Conservation (phyloP, 2,113 vertebrate species). For the Ursus arctos region DNA sequence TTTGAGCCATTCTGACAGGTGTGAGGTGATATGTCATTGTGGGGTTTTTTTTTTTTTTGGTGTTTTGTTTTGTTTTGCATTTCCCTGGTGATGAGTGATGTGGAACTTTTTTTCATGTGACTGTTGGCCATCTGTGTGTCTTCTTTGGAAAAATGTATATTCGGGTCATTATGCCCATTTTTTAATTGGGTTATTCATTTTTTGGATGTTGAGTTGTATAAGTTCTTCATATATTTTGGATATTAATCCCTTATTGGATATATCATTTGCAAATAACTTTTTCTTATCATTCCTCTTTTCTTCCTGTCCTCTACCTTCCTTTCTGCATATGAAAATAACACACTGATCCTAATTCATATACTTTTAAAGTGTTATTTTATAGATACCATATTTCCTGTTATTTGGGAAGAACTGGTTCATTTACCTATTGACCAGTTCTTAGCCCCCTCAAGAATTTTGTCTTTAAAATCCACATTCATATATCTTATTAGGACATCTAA, state of each 20-base stretch:
- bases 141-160: neutral
- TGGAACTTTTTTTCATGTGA: neutral
- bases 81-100: neutral
- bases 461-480: neutral
- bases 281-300: neutral
- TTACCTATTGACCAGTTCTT: neutral
- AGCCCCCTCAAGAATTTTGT: neutral
- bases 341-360: neutral
- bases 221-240: neutral
- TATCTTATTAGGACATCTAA: neutral
- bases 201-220: neutral
- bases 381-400: neutral
- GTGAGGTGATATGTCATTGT: neutral
- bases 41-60: neutral
- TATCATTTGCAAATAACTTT: neutral
- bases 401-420: neutral
- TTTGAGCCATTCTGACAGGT: neutral
- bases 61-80: neutral
- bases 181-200: neutral
- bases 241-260: neutral
- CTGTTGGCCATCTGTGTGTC: neutral
- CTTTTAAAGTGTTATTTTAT: neutral
- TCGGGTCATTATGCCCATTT: neutral
- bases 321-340: neutral
- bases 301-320: neutral